These are phyloP conservation scores for Heliconius himera DNA, from an alignment of 1,140 invertebrate genomes.

Conservation along the genomic window DNA sequence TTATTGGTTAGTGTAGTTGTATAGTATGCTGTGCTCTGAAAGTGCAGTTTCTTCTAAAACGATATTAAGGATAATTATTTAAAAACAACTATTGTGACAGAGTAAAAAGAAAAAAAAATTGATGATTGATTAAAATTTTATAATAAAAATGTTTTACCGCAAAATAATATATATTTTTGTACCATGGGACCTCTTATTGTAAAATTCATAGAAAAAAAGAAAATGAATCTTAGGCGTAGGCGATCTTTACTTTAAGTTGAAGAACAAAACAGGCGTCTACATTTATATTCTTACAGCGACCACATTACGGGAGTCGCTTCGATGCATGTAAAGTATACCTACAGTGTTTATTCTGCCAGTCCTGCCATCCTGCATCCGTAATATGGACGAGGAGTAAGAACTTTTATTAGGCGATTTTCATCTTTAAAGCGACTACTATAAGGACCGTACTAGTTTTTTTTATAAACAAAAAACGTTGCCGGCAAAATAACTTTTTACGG, in stretches of 20 bases:
- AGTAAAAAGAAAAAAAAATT: too few relatives aligned
- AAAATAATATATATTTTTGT: too few relatives aligned
- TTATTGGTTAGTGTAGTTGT: background rate
- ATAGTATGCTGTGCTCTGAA: too few relatives aligned
- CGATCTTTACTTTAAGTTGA: conserved; percentile 51
- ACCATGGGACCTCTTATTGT: background rate
- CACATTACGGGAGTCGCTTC: conserved; percentile 77
- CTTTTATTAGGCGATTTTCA: conserved; percentile 30
- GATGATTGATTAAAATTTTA: too few relatives aligned
- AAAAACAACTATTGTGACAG: too few relatives aligned
- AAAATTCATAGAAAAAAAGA: conserved; percentile 42
- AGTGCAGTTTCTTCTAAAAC: too few relatives aligned
- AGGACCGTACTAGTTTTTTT: conserved; percentile 33
- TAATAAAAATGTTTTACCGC: too few relatives aligned
- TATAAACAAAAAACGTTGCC: conserved; percentile 31
- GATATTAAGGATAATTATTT: too few relatives aligned
- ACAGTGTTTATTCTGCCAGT: conserved; percentile 76
- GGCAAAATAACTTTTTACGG: conserved; percentile 51
- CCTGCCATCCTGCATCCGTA: conserved; percentile 71
- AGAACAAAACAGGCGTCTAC: conserved; percentile 61
- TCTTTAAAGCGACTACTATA: conserved; percentile 42
- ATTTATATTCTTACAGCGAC: conserved; percentile 73
- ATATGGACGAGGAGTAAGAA: conserved; percentile 49
- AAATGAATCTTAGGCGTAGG: conserved; percentile 36
- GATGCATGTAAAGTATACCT: conserved; percentile 77